A percentile compares a stretch with the other conserved stretches of the same genome.
phyloP scores from a whole-genome alignment of 92 coral and sea anemone species.

The Actinernus sp. region DNA sequence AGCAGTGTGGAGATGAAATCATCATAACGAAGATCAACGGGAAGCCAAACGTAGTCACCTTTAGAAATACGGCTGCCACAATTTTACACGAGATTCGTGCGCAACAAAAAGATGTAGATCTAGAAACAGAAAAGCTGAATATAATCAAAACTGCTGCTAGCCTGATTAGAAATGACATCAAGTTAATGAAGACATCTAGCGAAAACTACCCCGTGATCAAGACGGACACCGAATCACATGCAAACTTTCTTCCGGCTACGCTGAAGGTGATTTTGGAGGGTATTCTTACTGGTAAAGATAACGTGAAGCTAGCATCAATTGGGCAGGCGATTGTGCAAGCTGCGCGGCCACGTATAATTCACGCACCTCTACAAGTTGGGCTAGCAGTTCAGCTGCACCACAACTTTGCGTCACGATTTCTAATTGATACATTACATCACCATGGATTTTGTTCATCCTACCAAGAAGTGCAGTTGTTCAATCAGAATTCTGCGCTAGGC shows the following conservation, averaged over 20 bases:
- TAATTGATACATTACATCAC: constrained; percentile 31
- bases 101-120: constrained; percentile 7
- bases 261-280: constrained; percentile 2
- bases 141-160: too few species aligned
- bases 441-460: too few species aligned
- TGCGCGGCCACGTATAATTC: constrained; percentile 7
- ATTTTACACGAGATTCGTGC: constrained; percentile 50
- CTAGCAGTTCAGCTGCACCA: constrained; percentile 35
- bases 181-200: neutral
- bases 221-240: constrained; percentile 16
- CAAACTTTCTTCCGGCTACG: neutral
- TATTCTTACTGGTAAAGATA: constrained; percentile 2
- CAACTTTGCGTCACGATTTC: constrained; percentile 45
- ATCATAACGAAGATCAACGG: constrained; percentile 37
- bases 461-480: constrained; percentile 5
- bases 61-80: too few species aligned
- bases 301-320: constrained; percentile 15
- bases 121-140: constrained; percentile 9
- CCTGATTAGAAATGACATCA: constrained; percentile 14
- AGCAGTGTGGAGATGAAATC: constrained; percentile 43
- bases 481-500: constrained; percentile 26
- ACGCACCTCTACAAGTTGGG: constrained; percentile 46
- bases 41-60: too few species aligned
- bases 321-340: neutral
- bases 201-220: constrained; percentile 9